Base-by-base conservation (phyloP, 2,113 vertebrate genomes). In the Hymenochirus boettgeri region DNA sequence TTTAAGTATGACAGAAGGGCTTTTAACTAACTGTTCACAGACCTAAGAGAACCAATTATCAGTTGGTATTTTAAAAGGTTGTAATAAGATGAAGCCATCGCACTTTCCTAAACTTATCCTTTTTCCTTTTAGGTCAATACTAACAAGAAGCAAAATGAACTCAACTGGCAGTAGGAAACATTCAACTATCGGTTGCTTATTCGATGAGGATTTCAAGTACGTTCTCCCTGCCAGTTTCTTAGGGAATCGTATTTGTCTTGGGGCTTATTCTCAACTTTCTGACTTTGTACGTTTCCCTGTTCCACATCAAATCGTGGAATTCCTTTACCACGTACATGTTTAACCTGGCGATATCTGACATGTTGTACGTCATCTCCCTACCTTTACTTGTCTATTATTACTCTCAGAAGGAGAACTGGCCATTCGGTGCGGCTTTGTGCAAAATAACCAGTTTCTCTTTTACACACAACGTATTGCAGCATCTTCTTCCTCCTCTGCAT, bases 401-500 rank as follows among this genome's bases (percentile, higher is more conserved):
- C 0, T 90, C 92, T 4, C 83, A 80, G 7, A 82, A 88, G 8
- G 93, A 96, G 69, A 85, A 96, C 84, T 99, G 96, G 95, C 95
- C 93, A 10, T 98, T 98, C 78, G 81, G 87, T 0, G 88, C 85
- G 7, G 78, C 76, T 4, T 62, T 98, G 65, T 99, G 96, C 75
- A 99, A 98, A 77, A 70, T 95, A 6, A 91, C 97, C 93, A 93
- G 61, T 98, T 98, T 81, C 83, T 99, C 25, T 99, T 98, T 76
- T 99, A 98, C 76, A 86, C 91, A 75, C 98, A 99, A 83, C 98
- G 19, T 99, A 99, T 56, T 92, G 93, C 82, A 95, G 82, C 80
- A 96, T 98, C 79, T 87, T 97, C 12, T 99, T 99, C 81, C 88
- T 99, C 72, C 92, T 89, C 54, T 97, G 93, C 63, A 96, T 99